Base-by-base conservation (phyloP, 2,113 vertebrate species). In the Otocyon megalotis region DNA sequence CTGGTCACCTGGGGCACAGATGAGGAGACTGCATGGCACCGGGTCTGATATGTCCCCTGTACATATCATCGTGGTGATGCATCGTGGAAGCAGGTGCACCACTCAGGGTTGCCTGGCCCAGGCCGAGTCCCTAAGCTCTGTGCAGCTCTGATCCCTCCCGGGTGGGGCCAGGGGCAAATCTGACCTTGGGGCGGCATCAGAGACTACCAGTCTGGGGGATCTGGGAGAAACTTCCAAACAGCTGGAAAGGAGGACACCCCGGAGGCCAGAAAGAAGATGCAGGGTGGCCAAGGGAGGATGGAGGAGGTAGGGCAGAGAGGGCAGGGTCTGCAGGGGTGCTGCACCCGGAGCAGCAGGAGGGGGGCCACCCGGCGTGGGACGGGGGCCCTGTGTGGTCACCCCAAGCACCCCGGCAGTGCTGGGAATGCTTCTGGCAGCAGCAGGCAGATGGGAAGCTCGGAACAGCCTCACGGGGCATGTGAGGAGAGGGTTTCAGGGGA, bases 21-120 rank as follows among this genome's bases (percentile, higher is more conserved):
- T 3, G 9, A 22, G 43, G 90, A 11, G 0, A 3, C 1, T 0
- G 11, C 24, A 8, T 1, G 0, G 7, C 2, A 15, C 8, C 0
- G 5, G 28, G 16, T 35, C 48, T 35, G 43, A 5, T 16, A 9
- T 4, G 3, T 5, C 11, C 26, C 26, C 4, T 3, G 72, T 43
- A n/a, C 30, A n/a, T n/a, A n/a, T n/a, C n/a, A n/a, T n/a, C n/a
- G n/a, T 7, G 26, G 48, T 12, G 67, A n/a, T 43, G 43, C 43
- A 26, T 19, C 32, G 3, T 1, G 62, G 62, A 32, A 2, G 1
- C 0, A 12, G 19, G 50, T 1, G 26, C 1, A 0, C 28, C 0
- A 4, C 58, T 13, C 80, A 53, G 74, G 50, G 50, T 50, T 30
- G 4, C 60, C 30, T 1, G 12, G 62, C 86, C 35, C 43, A 0